Percentiles rank a stretch among this genome's conserved stretches.
Evolutionary conservation across 2,797 vertebrate species (phyloP).

Genomic region (Ctenopoma multispine): DNA sequence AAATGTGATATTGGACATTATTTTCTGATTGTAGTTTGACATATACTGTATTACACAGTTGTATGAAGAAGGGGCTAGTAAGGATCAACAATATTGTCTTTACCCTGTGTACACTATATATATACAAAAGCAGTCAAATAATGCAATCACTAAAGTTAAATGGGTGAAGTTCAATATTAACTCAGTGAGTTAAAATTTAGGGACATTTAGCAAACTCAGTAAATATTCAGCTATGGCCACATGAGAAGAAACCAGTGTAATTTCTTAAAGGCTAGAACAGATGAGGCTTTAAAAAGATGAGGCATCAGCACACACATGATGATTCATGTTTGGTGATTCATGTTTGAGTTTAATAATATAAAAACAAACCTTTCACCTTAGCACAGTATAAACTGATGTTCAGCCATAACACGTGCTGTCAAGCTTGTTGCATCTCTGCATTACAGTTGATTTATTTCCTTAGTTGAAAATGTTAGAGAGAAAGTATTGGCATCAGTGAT

Average conservation of each 20-base stretch:
- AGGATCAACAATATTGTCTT: background rate
- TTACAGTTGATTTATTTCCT: background rate
- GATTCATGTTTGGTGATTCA: conserved; percentile 17
- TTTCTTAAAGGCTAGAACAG: conserved; percentile 5
- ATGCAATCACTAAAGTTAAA: background rate
- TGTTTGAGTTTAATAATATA: background rate
- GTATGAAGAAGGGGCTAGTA: background rate
- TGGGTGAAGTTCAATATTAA: background rate
- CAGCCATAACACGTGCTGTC: background rate
- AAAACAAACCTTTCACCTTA: background rate
- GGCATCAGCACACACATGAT: conserved; percentile 1
- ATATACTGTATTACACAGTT: background rate
- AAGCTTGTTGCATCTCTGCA: background rate
- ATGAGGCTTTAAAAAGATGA: no score
- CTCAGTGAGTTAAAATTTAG: background rate
- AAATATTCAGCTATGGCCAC: background rate
- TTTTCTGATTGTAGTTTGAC: conserved; percentile 15
- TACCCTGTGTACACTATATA: background rate
- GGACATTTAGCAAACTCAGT: background rate
- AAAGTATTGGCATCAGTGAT: background rate
- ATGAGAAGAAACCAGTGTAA: background rate
- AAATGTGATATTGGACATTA: conserved; percentile 5
- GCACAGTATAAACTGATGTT: conserved; percentile 4
- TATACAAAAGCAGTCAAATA: background rate
- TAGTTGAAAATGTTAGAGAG: no score